Evolutionary conservation across 2,113 vertebrate genomes (phyloP).

Genomic region (Eudyptes chrysolophus): DNA sequence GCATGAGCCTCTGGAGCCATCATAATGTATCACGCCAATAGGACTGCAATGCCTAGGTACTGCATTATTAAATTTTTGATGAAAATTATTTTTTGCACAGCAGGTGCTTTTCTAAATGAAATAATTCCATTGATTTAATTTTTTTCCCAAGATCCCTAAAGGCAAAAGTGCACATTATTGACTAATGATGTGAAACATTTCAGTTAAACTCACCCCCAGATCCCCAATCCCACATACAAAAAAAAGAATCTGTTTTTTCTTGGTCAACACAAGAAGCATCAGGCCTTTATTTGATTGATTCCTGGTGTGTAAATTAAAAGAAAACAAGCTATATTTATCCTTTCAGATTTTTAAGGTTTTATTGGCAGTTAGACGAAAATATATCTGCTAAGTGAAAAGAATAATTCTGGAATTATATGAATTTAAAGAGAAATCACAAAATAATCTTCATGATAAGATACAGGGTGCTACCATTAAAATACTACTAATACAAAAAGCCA

Average conservation of each 20-base stretch:
- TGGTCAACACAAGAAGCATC: not conserved
- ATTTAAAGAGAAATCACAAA: not conserved
- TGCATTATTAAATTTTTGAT: constrained; percentile 44
- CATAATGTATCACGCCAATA: not conserved
- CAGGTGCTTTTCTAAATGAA: constrained; percentile 43
- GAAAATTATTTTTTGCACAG: constrained; percentile 36
- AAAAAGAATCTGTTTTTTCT: not conserved
- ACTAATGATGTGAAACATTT: constrained; percentile 10
- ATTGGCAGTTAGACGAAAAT: not conserved
- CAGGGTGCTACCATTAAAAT: not conserved
- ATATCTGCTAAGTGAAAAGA: not conserved
- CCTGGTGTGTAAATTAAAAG: constrained; percentile 4
- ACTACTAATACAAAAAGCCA: not conserved
- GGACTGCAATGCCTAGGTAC: not conserved
- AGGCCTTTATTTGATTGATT: not conserved
- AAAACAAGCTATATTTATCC: not conserved
- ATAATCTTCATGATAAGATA: not conserved
- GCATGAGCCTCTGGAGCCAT: not conserved
- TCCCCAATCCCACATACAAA: not conserved
- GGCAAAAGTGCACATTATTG: not conserved
- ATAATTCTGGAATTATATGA: not conserved
- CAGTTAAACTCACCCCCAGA: not conserved
- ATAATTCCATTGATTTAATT: constrained; percentile 27
- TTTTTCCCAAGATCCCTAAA: not conserved
- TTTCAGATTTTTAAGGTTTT: not conserved